Conservation (phyloP, 2,888 invertebrate species). For the Mythimna albipuncta region DNA sequence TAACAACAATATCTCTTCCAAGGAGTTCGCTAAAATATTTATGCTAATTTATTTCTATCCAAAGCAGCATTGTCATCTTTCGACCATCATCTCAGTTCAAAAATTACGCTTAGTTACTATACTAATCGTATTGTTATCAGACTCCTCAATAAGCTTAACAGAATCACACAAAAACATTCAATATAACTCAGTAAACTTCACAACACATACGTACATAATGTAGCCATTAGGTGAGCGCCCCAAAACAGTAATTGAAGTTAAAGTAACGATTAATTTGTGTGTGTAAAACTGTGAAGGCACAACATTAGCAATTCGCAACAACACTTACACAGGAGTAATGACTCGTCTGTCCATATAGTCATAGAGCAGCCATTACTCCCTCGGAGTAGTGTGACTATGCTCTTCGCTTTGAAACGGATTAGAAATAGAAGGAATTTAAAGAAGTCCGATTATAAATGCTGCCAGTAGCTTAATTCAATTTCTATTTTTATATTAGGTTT, state of each 20-base stretch:
- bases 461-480: too few species aligned
- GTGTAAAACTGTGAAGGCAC: conserved; percentile 86
- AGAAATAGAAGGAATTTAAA: background rate
- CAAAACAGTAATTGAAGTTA: conserved; percentile 78
- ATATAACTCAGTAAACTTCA: conserved; percentile 37
- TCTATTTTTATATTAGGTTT: too few species aligned
- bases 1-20: background rate
- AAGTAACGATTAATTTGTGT: conserved; percentile 86
- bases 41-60: too few species aligned
- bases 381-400: conserved; percentile 74
- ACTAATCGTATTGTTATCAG: too few species aligned
- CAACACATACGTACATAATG: conserved; percentile 49
- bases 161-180: conserved; percentile 33
- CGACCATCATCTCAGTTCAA: background rate
- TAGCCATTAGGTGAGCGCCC: conserved; percentile 64
- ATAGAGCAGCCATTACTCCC: conserved; percentile 89
- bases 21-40: too few species aligned
- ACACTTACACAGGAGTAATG: conserved; percentile 90
- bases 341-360: conserved; percentile 91
- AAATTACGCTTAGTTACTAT: too few species aligned
- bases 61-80: background rate
- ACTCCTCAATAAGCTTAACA: background rate
- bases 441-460: too few species aligned
- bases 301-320: conserved; percentile 90
- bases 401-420: conserved; percentile 14